These are phyloP conservation scores for Acanthopleura granulata DNA, from an alignment of 2,888 invertebrate genomes.

Conservation along the genomic window DNA sequence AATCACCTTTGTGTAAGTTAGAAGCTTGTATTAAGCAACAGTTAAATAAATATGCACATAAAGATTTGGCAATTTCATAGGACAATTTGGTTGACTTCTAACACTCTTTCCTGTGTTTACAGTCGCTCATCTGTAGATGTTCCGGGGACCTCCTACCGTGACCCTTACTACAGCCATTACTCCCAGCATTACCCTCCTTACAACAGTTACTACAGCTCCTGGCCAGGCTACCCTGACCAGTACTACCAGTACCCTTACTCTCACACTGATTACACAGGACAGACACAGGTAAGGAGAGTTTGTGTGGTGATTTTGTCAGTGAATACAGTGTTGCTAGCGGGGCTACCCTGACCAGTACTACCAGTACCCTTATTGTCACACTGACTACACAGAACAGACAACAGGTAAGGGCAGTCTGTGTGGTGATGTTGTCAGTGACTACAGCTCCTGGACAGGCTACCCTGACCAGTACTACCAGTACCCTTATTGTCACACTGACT, in stretches of 20 bases:
- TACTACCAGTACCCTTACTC: slow-evolving; percentile 37
- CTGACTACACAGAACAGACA: no score
- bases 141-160: slow-evolving; percentile 23
- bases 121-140: slow-evolving; percentile 31
- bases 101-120: neutral
- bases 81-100: no score
- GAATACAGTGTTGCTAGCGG: neutral
- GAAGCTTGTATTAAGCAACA: no score
- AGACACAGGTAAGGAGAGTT: no score
- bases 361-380: no score
- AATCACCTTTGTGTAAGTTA: no score
- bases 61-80: no score
- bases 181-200: slow-evolving; percentile 33
- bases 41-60: no score
- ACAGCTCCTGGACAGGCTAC: slow-evolving; percentile 47
- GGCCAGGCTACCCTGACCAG: slow-evolving; percentile 46
- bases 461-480: slow-evolving; percentile 44
- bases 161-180: slow-evolving; percentile 33
- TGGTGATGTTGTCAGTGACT: slow-evolving; percentile 21
- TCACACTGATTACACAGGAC: slow-evolving; percentile 1
- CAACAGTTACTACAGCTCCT: slow-evolving; percentile 37
- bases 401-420: no score
- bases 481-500: slow-evolving; percentile 12
- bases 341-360: slow-evolving; percentile 14
- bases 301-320: no score